Percentiles rank a stretch among this genome's conserved stretches.
Evolutionary conservation across 2,113 vertebrate species (phyloP).

Genomic region (Sander lucioperca): DNA sequence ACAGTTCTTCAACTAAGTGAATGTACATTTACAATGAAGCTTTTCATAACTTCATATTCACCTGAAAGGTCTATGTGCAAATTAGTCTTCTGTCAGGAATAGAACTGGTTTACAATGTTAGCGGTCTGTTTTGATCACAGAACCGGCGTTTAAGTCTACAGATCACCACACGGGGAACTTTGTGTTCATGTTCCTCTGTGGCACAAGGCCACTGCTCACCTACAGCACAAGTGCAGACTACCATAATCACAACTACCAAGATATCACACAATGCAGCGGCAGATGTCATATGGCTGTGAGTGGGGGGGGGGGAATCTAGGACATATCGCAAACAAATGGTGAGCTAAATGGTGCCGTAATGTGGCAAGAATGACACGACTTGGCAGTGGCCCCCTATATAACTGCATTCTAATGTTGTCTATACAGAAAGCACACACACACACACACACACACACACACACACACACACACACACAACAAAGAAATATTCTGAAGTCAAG

Average conservation of each 20-base stretch:
- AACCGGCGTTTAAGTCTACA: constrained; percentile 17
- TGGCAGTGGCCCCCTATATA: constrained; percentile 57
- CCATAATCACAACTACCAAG: constrained; percentile 52
- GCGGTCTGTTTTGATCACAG: constrained; percentile 44
- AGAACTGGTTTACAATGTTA: constrained; percentile 47
- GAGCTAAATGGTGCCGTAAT: constrained; percentile 25
- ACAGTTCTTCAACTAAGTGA: constrained; percentile 49
- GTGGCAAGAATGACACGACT: constrained; percentile 34
- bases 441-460: constrained; percentile 41
- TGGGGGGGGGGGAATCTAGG: background rate
- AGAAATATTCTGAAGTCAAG: constrained; percentile 62
- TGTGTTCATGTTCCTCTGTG: constrained; percentile 24
- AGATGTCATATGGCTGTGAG: constrained; percentile 29
- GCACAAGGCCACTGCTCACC: constrained; percentile 38
- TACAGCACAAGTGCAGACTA: constrained; percentile 46
- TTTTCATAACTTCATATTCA: constrained; percentile 53
- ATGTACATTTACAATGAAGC: constrained; percentile 67
- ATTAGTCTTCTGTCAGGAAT: constrained; percentile 59
- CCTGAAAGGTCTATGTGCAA: constrained; percentile 75
- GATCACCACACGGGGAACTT: constrained; percentile 14
- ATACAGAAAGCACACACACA: too few relatives aligned
- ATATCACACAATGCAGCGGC: constrained; percentile 46
- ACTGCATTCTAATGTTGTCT: constrained; percentile 66
- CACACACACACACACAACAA: constrained; percentile 37
- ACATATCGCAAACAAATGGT: constrained; percentile 24